Conservation (phyloP, 2,888 invertebrate genomes). For the Stenchaetothrips biformis region DNA sequence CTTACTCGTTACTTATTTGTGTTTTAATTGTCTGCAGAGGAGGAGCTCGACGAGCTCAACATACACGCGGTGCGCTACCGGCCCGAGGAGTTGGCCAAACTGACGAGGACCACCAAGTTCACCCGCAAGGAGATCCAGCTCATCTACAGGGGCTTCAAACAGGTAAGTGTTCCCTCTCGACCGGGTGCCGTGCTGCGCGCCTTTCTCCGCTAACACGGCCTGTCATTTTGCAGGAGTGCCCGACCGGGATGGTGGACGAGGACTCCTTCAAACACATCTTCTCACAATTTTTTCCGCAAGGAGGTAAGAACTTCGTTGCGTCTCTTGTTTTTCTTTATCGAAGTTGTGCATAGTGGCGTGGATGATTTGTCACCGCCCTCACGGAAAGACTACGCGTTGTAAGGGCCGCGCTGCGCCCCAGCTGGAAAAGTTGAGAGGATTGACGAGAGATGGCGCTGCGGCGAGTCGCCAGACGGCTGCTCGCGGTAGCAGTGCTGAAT, state of each 20-base stretch:
- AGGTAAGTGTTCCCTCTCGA: slow-evolving; percentile 52
- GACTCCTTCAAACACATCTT: slow-evolving; percentile 84
- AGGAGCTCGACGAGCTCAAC: slow-evolving; percentile 63
- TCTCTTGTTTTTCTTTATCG: no score
- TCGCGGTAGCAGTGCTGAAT: no score
- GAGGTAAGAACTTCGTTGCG: slow-evolving; percentile 57
- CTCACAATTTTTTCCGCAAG: slow-evolving; percentile 84
- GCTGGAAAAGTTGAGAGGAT: no score
- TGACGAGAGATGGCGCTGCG: no score
- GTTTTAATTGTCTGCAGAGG: slow-evolving; percentile 53
- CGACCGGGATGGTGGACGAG: slow-evolving; percentile 80
- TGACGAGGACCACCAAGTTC: slow-evolving; percentile 74
- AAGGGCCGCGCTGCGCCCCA: no score
- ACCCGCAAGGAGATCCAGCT: slow-evolving; percentile 78
- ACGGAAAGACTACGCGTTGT: no score
- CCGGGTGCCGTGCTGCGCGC: background rate
- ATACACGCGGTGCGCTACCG: slow-evolving; percentile 62
- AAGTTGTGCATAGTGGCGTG: no score
- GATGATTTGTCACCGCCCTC: no score
- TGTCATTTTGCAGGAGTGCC: slow-evolving; percentile 62
- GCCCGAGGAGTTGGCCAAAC: slow-evolving; percentile 72
- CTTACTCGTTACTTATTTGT: no score
- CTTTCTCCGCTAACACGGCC: slow-evolving; percentile 14
- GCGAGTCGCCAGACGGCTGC: no score
- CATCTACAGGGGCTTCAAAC: slow-evolving; percentile 87